phyloP scores from a whole-genome alignment of 2,113 vertebrate species.

The Saimiri boliviensis region DNA sequence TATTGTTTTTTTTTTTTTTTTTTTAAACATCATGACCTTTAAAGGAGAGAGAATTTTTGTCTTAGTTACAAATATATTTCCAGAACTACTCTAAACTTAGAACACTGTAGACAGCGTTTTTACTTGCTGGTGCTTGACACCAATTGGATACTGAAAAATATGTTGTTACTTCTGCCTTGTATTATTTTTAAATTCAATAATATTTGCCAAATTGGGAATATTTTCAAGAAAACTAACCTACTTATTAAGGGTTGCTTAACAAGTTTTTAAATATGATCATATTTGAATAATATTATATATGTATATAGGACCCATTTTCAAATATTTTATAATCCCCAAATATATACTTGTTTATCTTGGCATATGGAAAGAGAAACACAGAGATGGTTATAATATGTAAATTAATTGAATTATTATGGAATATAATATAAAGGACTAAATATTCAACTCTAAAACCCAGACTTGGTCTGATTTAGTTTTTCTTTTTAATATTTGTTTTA shows the following conservation, averaged over 20 bases:
- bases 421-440: not conserved
- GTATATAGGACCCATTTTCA: not conserved
- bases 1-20: too few relatives aligned
- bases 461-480: not conserved
- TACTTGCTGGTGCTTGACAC: not conserved
- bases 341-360: not conserved
- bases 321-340: not conserved
- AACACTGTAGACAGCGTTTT: not conserved
- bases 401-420: not conserved
- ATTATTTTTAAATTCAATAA: not conserved
- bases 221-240: not conserved
- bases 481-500: not conserved
- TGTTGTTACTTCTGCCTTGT: not conserved
- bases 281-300: not conserved
- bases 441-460: not conserved
- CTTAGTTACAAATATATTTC: not conserved
- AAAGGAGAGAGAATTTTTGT: not conserved
- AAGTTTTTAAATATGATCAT: not conserved
- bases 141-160: not conserved
- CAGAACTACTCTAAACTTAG: not conserved
- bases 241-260: not conserved
- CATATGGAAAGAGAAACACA: not conserved
- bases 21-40: not conserved
- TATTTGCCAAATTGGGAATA: not conserved
- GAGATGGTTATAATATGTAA: not conserved